phyloP scores from a whole-genome alignment of 2,888 invertebrate species.

The Bembecia ichneumoniformis region DNA sequence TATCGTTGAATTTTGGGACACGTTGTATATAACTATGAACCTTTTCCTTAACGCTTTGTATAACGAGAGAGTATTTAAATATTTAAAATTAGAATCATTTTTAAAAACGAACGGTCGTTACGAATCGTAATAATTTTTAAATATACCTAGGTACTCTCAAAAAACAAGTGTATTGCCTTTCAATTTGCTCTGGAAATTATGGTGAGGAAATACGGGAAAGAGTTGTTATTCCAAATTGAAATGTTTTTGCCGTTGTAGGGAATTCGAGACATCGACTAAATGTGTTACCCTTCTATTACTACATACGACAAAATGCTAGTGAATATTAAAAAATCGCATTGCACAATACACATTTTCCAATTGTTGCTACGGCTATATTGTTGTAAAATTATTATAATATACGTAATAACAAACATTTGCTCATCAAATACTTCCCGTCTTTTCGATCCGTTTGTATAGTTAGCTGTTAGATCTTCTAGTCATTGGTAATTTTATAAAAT shows the following conservation, averaged over 20 bases:
- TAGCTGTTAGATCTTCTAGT: slow-evolving; percentile 42
- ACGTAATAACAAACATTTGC: slow-evolving; percentile 49
- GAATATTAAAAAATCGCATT: slow-evolving; percentile 26
- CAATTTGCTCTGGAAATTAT: too few species aligned
- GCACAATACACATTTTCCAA: slow-evolving; percentile 37
- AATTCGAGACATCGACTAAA: slow-evolving; percentile 68
- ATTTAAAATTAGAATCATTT: too few species aligned
- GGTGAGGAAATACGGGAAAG: too few species aligned
- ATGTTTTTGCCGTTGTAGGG: slow-evolving; percentile 42
- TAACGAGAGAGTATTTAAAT: background rate
- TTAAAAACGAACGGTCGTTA: too few species aligned
- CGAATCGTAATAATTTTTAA: too few species aligned
- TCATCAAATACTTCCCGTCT: slow-evolving; percentile 63
- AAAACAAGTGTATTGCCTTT: too few species aligned
- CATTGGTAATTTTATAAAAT: slow-evolving; percentile 48
- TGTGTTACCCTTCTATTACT: slow-evolving; percentile 57
- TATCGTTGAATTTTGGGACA: too few species aligned
- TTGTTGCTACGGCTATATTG: slow-evolving; percentile 43
- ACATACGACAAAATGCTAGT: slow-evolving; percentile 46
- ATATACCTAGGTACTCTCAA: background rate
- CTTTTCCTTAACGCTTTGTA: too few species aligned
- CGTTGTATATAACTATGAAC: too few species aligned
- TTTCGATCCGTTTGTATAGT: slow-evolving; percentile 61
- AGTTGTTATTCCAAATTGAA: slow-evolving; percentile 20
- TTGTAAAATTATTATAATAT: slow-evolving; percentile 52